Percentiles rank a stretch among this genome's conserved stretches.
phyloP scores from a whole-genome alignment of 1,140 invertebrate genomes.

The Homarus americanus region DNA sequence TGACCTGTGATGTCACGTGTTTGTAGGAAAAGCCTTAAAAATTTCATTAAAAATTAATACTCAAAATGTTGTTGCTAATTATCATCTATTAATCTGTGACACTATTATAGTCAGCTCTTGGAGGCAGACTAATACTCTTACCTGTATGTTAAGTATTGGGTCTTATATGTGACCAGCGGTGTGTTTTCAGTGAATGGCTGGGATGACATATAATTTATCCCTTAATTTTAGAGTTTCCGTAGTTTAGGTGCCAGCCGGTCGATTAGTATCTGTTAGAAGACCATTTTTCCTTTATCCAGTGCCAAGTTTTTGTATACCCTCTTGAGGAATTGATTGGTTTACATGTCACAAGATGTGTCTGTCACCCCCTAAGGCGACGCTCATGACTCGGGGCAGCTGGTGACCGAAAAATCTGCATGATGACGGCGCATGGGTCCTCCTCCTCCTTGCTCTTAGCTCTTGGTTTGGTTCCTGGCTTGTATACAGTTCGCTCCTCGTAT shows the following conservation, averaged over 20 bases:
- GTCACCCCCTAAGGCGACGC: background rate
- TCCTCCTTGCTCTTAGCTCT: slow-evolving; percentile 8
- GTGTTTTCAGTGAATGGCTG: background rate
- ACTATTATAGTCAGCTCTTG: background rate
- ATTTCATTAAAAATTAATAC: background rate
- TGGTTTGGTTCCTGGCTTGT: slow-evolving; percentile 42
- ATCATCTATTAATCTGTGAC: background rate
- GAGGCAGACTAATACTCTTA: background rate
- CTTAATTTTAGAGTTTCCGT: background rate
- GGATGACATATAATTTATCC: background rate
- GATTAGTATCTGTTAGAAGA: slow-evolving; percentile 1
- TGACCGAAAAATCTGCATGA: slow-evolving; percentile 12
- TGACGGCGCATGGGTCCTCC: slow-evolving; percentile 29
- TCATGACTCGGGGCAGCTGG: background rate
- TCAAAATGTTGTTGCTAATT: background rate
- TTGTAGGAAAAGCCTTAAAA: background rate
- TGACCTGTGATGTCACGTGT: background rate
- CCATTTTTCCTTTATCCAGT: background rate
- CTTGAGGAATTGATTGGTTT: background rate
- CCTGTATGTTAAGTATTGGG: background rate
- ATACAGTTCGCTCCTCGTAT: slow-evolving; percentile 24
- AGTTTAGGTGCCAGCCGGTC: background rate
- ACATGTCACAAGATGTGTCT: background rate
- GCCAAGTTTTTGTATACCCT: background rate
- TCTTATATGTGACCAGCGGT: background rate